A percentile compares a stretch with the other conserved stretches of the same genome.
Conservation (phyloP, 1,140 invertebrate genomes). For the Leptinotarsa undecemlineata region DNA sequence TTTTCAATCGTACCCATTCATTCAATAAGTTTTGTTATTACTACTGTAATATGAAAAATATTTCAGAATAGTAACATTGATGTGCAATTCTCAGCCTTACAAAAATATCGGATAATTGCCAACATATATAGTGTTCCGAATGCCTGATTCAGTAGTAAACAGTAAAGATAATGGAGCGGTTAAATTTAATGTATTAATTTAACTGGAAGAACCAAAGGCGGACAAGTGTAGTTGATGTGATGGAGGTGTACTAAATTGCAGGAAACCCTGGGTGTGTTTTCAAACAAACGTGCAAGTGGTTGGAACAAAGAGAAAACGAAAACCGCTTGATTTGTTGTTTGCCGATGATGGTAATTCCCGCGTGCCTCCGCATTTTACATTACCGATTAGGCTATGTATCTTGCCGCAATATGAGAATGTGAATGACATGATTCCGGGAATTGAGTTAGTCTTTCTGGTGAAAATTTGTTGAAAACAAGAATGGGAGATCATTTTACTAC, state of each 20-base stretch:
- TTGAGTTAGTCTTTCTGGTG: too few relatives aligned
- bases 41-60: too few relatives aligned
- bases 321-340: background rate
- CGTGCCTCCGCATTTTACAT: background rate
- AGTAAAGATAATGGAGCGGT: conserved; percentile 21
- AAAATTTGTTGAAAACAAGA: too few relatives aligned
- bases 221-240: conserved; percentile 24
- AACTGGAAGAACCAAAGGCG: conserved; percentile 10
- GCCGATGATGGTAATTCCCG: background rate
- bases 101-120: too few relatives aligned
- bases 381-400: background rate
- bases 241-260: conserved; percentile 21
- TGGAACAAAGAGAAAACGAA: background rate
- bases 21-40: too few relatives aligned
- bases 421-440: too few relatives aligned
- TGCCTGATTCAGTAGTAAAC: background rate
- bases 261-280: background rate
- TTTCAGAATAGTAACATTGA: too few relatives aligned
- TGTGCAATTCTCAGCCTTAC: too few relatives aligned
- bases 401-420: too few relatives aligned
- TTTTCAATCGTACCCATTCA: too few relatives aligned
- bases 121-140: too few relatives aligned
- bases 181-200: conserved; percentile 22
- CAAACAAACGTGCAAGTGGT: background rate
- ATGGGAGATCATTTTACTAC: too few relatives aligned